phyloP scores from a whole-genome alignment of 2,888 invertebrate species.

The Hydropsyche betteni region DNA sequence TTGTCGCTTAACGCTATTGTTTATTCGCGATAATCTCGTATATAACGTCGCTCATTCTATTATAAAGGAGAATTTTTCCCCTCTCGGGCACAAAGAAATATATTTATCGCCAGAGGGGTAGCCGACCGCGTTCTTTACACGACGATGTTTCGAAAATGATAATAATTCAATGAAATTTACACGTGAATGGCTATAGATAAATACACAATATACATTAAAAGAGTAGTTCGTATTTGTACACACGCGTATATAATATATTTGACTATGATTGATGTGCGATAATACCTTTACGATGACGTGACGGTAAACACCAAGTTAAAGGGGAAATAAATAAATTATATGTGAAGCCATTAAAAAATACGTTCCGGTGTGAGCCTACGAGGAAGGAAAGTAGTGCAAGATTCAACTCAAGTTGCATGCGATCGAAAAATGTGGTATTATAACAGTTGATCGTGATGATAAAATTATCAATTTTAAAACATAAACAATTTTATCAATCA shows the following conservation, averaged over 20 bases:
- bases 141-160: not conserved
- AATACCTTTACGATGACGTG: slow-evolving; percentile 44
- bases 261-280: slow-evolving; percentile 49
- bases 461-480: too few species aligned
- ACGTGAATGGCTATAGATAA: not conserved
- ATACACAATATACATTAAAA: not conserved
- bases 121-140: too few species aligned
- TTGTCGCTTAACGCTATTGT: slow-evolving; percentile 23
- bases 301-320: slow-evolving; percentile 43
- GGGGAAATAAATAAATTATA: slow-evolving; percentile 34
- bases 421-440: too few species aligned
- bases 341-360: slow-evolving; percentile 9
- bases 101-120: too few species aligned
- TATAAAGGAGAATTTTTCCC: too few species aligned
- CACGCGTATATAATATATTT: slow-evolving; percentile 2
- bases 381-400: slow-evolving; percentile 6
- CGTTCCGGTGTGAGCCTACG: not conserved
- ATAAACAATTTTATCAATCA: too few species aligned
- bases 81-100: too few species aligned
- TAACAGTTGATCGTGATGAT: too few species aligned
- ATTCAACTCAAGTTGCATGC: slow-evolving; percentile 15
- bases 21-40: not conserved
- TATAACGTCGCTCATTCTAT: too few species aligned
- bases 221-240: not conserved
- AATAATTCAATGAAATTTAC: slow-evolving; percentile 13